Evolutionary conservation across 30 jellyfish, hydroid and myxozoan species (phyloP).

Genomic region (Phacellophora camtschatica): DNA sequence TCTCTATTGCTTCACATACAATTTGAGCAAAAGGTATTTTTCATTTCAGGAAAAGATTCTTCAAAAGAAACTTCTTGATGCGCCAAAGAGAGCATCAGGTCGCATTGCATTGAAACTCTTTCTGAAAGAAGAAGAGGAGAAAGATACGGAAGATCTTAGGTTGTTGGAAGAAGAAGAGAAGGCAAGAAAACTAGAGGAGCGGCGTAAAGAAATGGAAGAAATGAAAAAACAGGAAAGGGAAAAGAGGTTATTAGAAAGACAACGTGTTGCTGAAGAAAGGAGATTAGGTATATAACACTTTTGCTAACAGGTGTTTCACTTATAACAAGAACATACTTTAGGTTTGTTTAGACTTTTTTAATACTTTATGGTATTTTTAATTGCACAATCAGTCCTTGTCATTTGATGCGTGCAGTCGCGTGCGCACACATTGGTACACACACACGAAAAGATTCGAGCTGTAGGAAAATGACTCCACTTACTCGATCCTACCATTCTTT

Average conservation of each 20-base stretch:
- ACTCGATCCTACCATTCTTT: no score
- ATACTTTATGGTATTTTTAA: no score
- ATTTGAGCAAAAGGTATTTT: background rate
- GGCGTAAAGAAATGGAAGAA: conserved; percentile 78
- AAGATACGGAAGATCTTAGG: conserved; percentile 29
- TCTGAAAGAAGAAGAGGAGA: conserved; percentile 77
- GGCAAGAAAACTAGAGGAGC: conserved; percentile 77
- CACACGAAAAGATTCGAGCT: no score
- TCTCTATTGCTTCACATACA: background rate
- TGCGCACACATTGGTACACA: no score
- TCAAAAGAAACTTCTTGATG: conserved; percentile 69
- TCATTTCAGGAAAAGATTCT: conserved; percentile 75
- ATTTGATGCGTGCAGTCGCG: no score
- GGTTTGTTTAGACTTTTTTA: no score
- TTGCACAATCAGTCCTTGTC: no score
- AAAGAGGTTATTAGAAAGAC: conserved; percentile 70
- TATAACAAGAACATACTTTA: no score
- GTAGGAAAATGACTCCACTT: no score
- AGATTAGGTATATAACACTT: conserved; percentile 57
- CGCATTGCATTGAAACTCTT: conserved; percentile 72
- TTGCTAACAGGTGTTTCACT: no score
- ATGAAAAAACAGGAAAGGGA: conserved; percentile 75
- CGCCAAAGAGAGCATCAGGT: conserved; percentile 90
- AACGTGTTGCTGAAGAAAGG: conserved; percentile 82
- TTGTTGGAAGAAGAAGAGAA: conserved; percentile 39